Percentiles rank a stretch among this genome's conserved stretches.
These are phyloP conservation scores for Cinclus mexicanus DNA, from an alignment of 2,113 vertebrate species.

Conservation along the genomic window DNA sequence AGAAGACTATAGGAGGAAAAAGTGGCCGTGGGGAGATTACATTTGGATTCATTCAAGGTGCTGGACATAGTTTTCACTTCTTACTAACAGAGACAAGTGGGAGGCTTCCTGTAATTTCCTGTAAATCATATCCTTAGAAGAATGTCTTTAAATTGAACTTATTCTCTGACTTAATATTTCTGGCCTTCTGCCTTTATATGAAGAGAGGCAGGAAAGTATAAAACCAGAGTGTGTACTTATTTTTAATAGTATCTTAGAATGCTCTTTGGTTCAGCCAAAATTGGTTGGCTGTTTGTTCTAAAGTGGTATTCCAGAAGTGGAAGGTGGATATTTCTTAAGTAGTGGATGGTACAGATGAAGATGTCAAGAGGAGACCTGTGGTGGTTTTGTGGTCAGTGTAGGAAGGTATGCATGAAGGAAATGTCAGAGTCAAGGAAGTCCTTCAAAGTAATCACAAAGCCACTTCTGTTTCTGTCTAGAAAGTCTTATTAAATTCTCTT, in stretches of 20 bases:
- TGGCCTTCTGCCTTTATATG: neutral
- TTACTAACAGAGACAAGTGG: neutral
- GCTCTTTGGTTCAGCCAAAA: neutral
- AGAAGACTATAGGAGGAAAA: neutral
- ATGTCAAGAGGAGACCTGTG: neutral
- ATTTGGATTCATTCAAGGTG: neutral
- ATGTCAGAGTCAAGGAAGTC: neutral
- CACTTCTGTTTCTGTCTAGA: neutral
- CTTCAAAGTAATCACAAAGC: neutral
- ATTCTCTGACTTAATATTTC: neutral
- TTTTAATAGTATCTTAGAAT: neutral
- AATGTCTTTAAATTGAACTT: neutral
- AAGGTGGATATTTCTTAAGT: neutral
- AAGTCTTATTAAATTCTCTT: neutral
- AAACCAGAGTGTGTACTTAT: neutral
- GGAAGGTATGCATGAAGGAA: neutral
- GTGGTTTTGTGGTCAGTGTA: neutral
- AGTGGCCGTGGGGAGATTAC: neutral
- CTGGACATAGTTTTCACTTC: neutral
- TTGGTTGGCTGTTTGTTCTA: neutral
- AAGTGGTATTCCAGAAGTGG: neutral
- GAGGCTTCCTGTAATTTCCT: neutral
- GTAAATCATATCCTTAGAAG: neutral
- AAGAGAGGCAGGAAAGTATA: neutral
- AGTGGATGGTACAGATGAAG: neutral